These are phyloP conservation scores for Nycticebus coucang DNA, from an alignment of 2,113 vertebrate genomes.

Conservation along the genomic window DNA sequence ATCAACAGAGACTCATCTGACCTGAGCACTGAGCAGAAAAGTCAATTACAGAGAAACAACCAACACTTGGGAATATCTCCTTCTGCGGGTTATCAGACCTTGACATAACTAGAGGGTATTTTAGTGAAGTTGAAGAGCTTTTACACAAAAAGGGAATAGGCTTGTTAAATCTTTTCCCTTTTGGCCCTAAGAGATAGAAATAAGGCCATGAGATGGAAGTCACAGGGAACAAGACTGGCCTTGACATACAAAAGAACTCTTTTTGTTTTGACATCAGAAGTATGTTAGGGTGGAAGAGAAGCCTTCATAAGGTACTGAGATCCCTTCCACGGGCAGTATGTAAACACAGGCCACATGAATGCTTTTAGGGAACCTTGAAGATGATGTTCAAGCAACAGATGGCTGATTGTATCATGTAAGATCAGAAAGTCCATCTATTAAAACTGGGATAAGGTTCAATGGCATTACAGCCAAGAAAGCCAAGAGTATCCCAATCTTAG, in stretches of 20 bases:
- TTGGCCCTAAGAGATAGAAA: not conserved
- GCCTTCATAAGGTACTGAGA: not conserved
- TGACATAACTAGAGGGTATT: slow-evolving; percentile 2
- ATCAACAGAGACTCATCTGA: not conserved
- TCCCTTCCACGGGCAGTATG: not conserved
- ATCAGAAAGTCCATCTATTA: slow-evolving; percentile 5
- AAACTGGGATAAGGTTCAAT: not conserved
- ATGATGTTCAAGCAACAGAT: not conserved
- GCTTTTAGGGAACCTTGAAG: not conserved
- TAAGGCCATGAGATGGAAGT: not conserved
- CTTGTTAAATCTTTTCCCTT: slow-evolving; percentile 7
- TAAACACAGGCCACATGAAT: not conserved
- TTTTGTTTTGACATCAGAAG: not conserved
- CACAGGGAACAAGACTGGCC: not conserved
- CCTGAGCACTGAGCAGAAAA: slow-evolving; percentile 58
- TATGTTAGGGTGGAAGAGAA: not conserved
- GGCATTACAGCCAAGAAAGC: not conserved
- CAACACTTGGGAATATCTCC: not conserved
- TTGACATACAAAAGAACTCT: not conserved
- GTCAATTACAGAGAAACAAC: slow-evolving; percentile 50
- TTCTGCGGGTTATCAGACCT: not conserved
- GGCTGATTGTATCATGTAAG: not conserved
- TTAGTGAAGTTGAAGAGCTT: not conserved
- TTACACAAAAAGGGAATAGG: not conserved
- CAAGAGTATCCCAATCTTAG: not conserved